phyloP scores from a whole-genome alignment of 2,797 vertebrate genomes.

The Cuculus canorus region DNA sequence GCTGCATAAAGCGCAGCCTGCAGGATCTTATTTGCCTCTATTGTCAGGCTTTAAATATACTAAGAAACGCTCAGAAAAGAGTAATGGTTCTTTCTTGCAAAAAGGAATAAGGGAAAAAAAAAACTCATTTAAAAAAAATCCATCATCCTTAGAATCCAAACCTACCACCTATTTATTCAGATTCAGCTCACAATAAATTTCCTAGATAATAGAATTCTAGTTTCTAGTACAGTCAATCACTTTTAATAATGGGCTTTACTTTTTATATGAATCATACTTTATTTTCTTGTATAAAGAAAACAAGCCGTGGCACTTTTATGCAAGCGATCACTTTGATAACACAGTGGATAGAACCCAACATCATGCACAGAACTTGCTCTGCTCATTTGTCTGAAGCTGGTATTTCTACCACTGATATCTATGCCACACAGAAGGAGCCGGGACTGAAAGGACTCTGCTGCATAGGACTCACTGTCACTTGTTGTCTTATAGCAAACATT shows the following conservation, averaged over 20 bases:
- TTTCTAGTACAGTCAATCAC: not conserved
- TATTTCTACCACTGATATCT: not conserved
- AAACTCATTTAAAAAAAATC: not conserved
- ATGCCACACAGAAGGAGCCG: not conserved
- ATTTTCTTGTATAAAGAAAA: slow-evolving; percentile 14
- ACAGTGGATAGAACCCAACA: not conserved
- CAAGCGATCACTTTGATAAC: not conserved
- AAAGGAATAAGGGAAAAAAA: not conserved
- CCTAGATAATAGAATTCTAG: not conserved
- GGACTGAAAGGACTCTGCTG: not conserved
- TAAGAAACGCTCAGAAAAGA: not conserved
- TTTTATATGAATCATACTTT: not conserved
- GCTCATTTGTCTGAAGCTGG: not conserved
- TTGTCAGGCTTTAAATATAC: not conserved
- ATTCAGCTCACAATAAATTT: not conserved
- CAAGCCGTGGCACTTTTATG: not conserved
- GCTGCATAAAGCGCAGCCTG: not conserved
- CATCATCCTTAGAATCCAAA: not conserved
- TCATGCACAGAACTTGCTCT: not conserved
- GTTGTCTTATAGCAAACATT: not conserved
- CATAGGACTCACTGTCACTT: not conserved
- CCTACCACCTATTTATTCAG: not conserved
- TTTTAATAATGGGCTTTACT: not conserved
- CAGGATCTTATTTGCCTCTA: not conserved
- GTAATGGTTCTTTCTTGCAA: not conserved